phyloP scores from a whole-genome alignment of 2,797 vertebrate genomes.

The Sebastes baramenuke region DNA sequence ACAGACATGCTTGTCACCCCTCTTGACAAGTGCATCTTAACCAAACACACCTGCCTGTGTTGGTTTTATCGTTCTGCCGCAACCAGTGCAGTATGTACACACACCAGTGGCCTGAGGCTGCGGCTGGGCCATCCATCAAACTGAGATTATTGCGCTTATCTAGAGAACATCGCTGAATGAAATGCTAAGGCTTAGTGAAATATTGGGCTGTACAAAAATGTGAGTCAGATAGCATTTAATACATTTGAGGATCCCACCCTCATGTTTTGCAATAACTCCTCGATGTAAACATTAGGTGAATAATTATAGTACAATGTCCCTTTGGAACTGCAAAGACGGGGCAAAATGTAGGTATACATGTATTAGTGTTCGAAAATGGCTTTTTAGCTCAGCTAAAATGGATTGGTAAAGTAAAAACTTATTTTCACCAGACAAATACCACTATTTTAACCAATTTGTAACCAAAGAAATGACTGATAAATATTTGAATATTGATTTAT shows the following conservation, averaged over 20 bases:
- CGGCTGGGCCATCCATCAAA: conserved; percentile 79
- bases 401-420: background rate
- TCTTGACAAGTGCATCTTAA: conserved; percentile 85
- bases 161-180: conserved; percentile 81
- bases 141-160: conserved; percentile 83
- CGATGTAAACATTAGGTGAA: conserved; percentile 33
- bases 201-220: conserved; percentile 76
- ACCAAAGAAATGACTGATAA: background rate
- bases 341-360: background rate
- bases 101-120: conserved; percentile 75
- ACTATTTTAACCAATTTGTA: background rate
- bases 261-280: conserved; percentile 62
- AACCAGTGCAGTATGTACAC: conserved; percentile 80
- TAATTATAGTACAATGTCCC: conserved; percentile 41
- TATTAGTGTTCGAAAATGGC: background rate
- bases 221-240: conserved; percentile 69
- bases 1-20: conserved; percentile 81
- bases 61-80: conserved; percentile 77
- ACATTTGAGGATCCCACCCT: conserved; percentile 50
- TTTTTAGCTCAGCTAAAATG: background rate
- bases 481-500: background rate
- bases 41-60: conserved; percentile 84
- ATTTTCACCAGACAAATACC: background rate
- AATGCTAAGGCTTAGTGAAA: conserved; percentile 78
- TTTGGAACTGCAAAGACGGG: background rate